phyloP scores from a whole-genome alignment of 1,140 invertebrate species.

The Ctenoplectra terminalis region DNA sequence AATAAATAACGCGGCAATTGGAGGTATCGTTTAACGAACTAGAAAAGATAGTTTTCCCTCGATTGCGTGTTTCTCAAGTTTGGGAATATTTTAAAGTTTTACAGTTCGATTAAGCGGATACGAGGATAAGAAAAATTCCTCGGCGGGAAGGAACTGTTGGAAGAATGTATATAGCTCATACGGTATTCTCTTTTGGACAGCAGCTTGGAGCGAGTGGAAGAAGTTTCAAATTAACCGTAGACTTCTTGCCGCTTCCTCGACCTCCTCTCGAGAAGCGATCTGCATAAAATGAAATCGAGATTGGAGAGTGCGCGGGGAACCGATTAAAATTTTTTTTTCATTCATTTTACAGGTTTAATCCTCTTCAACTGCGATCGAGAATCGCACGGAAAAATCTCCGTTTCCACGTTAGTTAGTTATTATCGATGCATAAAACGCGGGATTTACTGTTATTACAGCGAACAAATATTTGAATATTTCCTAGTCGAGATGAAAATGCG shows the following conservation, averaged over 20 bases:
- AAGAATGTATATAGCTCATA: constrained; percentile 20
- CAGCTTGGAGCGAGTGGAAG: background rate
- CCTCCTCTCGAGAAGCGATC: background rate
- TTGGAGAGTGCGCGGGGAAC: background rate
- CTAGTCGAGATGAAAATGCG: background rate
- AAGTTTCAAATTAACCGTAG: constrained; percentile 52
- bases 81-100: constrained; percentile 1
- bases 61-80: background rate
- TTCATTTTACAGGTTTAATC: constrained; percentile 35
- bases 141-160: background rate
- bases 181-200: constrained; percentile 40
- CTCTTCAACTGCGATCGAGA: constrained; percentile 15
- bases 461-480: constrained; percentile 45
- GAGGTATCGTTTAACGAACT: background rate
- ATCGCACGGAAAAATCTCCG: background rate
- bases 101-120: background rate
- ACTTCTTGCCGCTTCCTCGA: background rate
- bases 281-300: constrained; percentile 47
- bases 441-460: constrained; percentile 27
- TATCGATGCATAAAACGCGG: constrained; percentile 33
- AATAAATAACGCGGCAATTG: no score
- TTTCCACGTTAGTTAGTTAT: constrained; percentile 12
- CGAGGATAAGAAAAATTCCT: constrained; percentile 1
- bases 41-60: background rate
- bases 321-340: constrained; percentile 39